phyloP scores from a whole-genome alignment of 2,797 vertebrate species.

The Ceyx erithaca region DNA sequence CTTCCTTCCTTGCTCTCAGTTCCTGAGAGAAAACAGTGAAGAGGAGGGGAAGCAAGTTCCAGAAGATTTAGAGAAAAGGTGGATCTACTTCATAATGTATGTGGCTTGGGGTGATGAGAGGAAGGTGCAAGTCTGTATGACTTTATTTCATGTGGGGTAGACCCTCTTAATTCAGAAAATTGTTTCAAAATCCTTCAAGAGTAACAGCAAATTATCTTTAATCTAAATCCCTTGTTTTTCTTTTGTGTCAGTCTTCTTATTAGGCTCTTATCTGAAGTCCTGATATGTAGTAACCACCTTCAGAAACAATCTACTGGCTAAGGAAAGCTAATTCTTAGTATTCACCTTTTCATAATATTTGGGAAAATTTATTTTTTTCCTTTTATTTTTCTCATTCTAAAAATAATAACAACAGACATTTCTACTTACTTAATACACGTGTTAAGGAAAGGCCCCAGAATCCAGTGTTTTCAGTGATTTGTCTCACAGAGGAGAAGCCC shows the following conservation, averaged over 20 bases:
- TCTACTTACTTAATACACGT: rapidly evolving
- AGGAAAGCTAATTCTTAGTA: not conserved
- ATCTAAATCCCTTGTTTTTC: not conserved
- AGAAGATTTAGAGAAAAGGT: not conserved
- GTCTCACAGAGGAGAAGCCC: not conserved
- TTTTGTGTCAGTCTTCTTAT: not conserved
- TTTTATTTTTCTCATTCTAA: not conserved
- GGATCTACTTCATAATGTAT: not conserved
- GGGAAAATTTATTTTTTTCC: not conserved
- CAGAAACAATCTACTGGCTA: not conserved
- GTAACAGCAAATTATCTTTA: not conserved
- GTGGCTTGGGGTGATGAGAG: not conserved
- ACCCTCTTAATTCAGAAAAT: not conserved
- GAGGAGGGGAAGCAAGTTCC: not conserved
- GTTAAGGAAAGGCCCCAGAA: not conserved
- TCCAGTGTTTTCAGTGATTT: not conserved
- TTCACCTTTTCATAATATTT: not conserved
- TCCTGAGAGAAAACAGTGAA: not conserved
- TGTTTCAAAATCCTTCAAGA: not conserved
- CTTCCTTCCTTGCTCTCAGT: not conserved
- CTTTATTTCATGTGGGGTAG: not conserved
- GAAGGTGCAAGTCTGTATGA: not conserved
- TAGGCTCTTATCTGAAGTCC: not conserved
- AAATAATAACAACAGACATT: not conserved
- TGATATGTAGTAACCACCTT: not conserved